Percentiles rank a stretch among this genome's conserved stretches.
Evolutionary conservation across 1,140 invertebrate species (phyloP).

Genomic region (Drosophila lacteicornis): DNA sequence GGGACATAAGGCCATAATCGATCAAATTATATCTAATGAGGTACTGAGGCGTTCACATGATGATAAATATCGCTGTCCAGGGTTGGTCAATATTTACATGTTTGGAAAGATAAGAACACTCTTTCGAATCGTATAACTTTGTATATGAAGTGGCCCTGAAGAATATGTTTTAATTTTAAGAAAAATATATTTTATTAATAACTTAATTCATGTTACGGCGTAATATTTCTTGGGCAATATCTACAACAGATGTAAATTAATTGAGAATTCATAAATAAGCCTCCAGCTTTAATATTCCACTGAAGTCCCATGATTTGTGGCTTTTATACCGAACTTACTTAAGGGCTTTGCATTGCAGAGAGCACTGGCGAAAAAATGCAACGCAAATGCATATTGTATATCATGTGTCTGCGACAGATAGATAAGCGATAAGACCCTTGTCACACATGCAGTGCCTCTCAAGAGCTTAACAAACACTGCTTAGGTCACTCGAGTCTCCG

Average conservation of each 20-base stretch:
- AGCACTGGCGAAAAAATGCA: constrained; percentile 21
- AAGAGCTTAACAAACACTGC: constrained; percentile 62
- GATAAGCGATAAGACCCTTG: constrained; percentile 36
- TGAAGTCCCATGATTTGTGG: constrained; percentile 3
- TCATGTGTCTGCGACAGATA: constrained; percentile 17
- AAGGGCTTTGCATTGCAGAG: not conserved
- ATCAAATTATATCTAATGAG: constrained; percentile 62
- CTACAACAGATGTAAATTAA: not conserved
- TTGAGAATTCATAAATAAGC: not conserved
- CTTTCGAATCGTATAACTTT: not conserved
- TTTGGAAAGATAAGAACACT: not conserved
- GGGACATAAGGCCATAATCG: constrained; percentile 46
- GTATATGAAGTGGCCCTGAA: not conserved
- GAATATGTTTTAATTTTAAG: not conserved
- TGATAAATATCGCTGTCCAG: constrained; percentile 11
- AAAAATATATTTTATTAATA: not conserved
- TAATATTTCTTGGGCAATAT: no score
- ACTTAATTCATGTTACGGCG: not conserved
- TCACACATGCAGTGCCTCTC: constrained; percentile 18
- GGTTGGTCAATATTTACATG: constrained; percentile 28
- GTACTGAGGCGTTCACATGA: not conserved
- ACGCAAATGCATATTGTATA: constrained; percentile 26
- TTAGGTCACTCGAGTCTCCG: constrained; percentile 3
- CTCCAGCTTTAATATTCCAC: not conserved
- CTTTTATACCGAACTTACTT: not conserved